These are phyloP conservation scores for Gastrophysa polygoni DNA, from an alignment of 2,888 invertebrate species.

Conservation along the genomic window DNA sequence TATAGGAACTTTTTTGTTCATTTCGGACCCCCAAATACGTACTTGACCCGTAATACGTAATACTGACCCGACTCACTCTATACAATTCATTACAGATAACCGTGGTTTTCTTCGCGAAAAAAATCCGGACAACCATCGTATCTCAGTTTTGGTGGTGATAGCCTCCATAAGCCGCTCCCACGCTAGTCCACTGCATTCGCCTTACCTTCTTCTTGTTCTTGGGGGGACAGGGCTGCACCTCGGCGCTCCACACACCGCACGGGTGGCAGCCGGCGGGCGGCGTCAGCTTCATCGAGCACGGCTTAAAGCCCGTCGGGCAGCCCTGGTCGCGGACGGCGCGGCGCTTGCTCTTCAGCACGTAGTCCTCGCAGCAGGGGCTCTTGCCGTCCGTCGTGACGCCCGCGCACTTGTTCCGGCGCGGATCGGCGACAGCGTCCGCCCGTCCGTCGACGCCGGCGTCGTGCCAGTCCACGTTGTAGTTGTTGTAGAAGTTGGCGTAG, in stretches of 20 bases:
- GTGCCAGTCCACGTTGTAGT: slow-evolving; percentile 52
- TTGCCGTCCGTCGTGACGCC: slow-evolving; percentile 48
- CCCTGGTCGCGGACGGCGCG: slow-evolving; percentile 33
- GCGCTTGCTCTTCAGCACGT: slow-evolving; percentile 32
- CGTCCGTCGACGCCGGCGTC: slow-evolving; percentile 26
- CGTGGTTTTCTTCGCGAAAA: too few species aligned
- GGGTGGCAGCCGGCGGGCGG: slow-evolving; percentile 52
- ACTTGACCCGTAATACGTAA: too few species aligned
- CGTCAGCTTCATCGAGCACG: slow-evolving; percentile 51
- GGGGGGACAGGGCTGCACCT: slow-evolving; percentile 52
- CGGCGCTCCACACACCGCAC: slow-evolving; percentile 52
- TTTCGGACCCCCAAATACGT: too few species aligned
- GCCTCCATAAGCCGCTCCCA: too few species aligned
- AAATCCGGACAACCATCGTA: too few species aligned
- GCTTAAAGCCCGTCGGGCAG: slow-evolving; percentile 56
- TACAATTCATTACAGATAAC: too few species aligned
- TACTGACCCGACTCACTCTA: too few species aligned
- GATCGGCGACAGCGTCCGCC: not conserved
- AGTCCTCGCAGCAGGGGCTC: slow-evolving; percentile 45
- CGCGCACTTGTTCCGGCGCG: slow-evolving; percentile 22
- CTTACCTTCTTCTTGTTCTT: slow-evolving; percentile 40
- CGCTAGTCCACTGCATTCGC: too few species aligned
- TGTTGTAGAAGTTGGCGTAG: slow-evolving; percentile 53
- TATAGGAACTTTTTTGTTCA: too few species aligned
- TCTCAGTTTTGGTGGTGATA: too few species aligned